Base-by-base conservation (phyloP, 1,140 invertebrate genomes). In the Ptiloglossa arizonensis region DNA sequence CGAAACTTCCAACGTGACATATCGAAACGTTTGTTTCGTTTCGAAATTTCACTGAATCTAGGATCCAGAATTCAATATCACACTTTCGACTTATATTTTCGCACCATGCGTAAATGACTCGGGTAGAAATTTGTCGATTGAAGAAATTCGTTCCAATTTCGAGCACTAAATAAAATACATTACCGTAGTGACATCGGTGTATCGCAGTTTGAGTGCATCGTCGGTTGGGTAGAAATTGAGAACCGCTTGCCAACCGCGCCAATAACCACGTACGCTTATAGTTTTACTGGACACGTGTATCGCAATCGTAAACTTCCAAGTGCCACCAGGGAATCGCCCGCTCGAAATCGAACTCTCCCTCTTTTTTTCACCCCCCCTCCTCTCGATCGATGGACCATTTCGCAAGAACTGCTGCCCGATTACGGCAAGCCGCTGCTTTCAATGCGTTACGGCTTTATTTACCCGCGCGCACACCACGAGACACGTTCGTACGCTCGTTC, bases 201-300 rank as follows among this genome's bases (percentile, higher is more conserved):
- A 13, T 4, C 17, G 60, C 60, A 27, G 27, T 44, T 63, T n/a
- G 13, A 17, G n/a, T 38, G 38, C 60, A 27, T 63, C 60, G 27
- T 63, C 29, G 56, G 29, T 35, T 44, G 13, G 11, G 62, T 41
- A 24, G 35, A 62, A 41, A 62, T 24, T 62, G 59, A 41, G 59
- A 62, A 48, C 27, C 41, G 13, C 41, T 32, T 8, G 44, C 2
- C 1, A n/a, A 32, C 62, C 62, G 62, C n/a, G 35, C 22, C n/a
- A 35, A 35, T 62, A 41, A 64, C 62, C 62, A 64, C 62, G 62
- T 64, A 64, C 62, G 41, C 62, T 64, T 48, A 46, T 64, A 64
- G 62, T 64, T 64, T 64, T 48, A 48, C 62, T 19, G 62, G 62
- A 64, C 62, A 64, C 62, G 62, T 64, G 62, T 64, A 64, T 64